These are phyloP conservation scores for Hirtodrosophila cameraria DNA, from an alignment of 2,888 invertebrate genomes.

Conservation along the genomic window DNA sequence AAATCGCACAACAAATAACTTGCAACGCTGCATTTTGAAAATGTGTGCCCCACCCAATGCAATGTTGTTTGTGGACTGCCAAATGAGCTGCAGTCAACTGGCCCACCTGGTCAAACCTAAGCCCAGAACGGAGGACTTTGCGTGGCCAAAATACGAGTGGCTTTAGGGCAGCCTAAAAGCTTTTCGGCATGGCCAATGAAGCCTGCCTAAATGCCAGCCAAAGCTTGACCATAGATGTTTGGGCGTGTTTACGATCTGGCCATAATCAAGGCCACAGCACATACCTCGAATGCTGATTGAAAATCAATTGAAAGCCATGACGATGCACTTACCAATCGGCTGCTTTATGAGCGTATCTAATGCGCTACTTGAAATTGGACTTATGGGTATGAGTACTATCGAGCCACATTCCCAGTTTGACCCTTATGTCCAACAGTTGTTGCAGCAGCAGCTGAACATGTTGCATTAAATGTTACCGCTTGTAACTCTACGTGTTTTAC, in stretches of 20 bases:
- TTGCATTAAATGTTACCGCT: conserved; percentile 60
- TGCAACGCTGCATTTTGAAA: conserved; percentile 27
- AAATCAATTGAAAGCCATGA: conserved; percentile 62
- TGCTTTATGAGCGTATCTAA: conserved; percentile 47
- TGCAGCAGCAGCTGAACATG: conserved; percentile 38
- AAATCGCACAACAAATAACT: conserved; percentile 43
- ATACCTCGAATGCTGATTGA: conserved; percentile 60
- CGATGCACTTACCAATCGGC: conserved; percentile 36
- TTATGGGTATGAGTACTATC: neutral
- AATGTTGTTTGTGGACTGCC: conserved; percentile 6
- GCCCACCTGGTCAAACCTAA: conserved; percentile 1
- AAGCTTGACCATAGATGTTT: neutral
- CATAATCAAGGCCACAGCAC: conserved; percentile 36
- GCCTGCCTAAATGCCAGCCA: conserved; percentile 39
- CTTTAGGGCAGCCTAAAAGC: conserved; percentile 32
- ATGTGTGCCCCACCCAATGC: neutral
- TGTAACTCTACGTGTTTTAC: conserved; percentile 67
- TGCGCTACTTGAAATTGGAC: conserved; percentile 20
- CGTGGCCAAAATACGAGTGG: conserved; percentile 8
- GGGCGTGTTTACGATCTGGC: conserved; percentile 7
- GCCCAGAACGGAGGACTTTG: conserved; percentile 1
- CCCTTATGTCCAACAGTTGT: conserved; percentile 5
- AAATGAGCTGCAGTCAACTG: conserved; percentile 19
- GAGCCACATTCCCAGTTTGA: neutral
- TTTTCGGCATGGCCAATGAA: conserved; percentile 44